Base-by-base conservation (phyloP, 2,113 vertebrate species). In the Ornithorhynchus anatinus region DNA sequence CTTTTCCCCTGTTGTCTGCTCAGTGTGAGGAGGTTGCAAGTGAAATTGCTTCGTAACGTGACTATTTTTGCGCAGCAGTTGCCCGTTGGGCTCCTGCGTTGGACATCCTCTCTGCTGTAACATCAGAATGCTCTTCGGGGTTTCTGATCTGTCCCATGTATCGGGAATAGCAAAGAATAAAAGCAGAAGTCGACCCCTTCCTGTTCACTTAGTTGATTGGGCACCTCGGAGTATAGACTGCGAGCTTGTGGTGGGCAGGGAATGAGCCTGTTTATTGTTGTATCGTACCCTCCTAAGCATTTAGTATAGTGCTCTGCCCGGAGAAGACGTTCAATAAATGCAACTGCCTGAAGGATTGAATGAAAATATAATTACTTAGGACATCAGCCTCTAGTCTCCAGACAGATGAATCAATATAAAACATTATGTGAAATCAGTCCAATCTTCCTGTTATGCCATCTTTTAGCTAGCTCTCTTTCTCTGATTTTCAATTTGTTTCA, bases 341-440 rank as follows among this genome's bases (percentile, higher is more conserved):
- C n/a, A n/a, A n/a, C n/a, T n/a, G n/a, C n/a, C n/a, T n/a, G n/a
- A n/a, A 51, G 78, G 45, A 67, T 39, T 73, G 59, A 64, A 71
- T 78, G 75, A 81, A 75, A 84, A 86, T 89, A 89, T n/a, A 84
- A 88, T 83, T 84, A 63, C 58, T 17, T 9, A 5, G 61, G 63
- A 59, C 44, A 13, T 71, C 33, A 75, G 50, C 22, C 54, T 65
- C 1, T 59, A 31, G 36, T 2, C 0, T 66, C 79, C 47, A 72
- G 51, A 44, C 71, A 80, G 61, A 59, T 58, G 72, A 72, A 78
- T 20, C 19, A 29, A 48, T 36, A 78, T 69, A 81, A 82, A 81
- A 60, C 69, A 27, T 82, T 70, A n/a, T n/a, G n/a, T n/a, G n/a
- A n/a, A n/a, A n/a, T n/a, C n/a, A n/a, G n/a, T n/a, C n/a, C n/a